A percentile compares a stretch with the other conserved stretches of the same genome.
phyloP scores from a whole-genome alignment of 1,140 invertebrate species.

The Drosophila oshimai region DNA sequence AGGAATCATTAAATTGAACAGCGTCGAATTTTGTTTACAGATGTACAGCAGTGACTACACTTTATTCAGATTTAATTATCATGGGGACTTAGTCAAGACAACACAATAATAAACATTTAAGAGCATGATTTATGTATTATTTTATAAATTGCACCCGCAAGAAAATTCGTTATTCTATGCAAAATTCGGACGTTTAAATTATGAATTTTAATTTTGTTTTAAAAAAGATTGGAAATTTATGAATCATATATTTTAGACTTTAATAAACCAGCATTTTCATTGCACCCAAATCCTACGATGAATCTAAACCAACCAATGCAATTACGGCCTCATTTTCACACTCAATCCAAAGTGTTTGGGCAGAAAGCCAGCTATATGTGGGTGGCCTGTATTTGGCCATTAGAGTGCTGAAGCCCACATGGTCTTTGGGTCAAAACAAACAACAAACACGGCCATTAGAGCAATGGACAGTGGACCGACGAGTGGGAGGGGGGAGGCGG shows the following conservation, averaged over 20 bases:
- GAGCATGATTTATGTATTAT: too few species aligned
- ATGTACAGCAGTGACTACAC: not conserved
- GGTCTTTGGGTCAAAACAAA: slow-evolving; percentile 61
- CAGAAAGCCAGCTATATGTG: slow-evolving; percentile 43
- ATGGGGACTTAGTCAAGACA: too few species aligned
- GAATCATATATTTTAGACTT: not conserved
- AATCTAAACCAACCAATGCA: slow-evolving; percentile 39
- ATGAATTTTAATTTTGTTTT: not conserved
- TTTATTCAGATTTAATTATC: not conserved
- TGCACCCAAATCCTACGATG: not conserved
- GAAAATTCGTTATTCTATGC: too few species aligned
- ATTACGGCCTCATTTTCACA: slow-evolving; percentile 55
- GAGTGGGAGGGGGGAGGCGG: not conserved
- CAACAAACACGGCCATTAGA: slow-evolving; percentile 60
- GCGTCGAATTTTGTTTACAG: too few species aligned
- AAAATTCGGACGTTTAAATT: too few species aligned
- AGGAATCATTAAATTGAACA: not conserved
- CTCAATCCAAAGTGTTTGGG: slow-evolving; percentile 22
- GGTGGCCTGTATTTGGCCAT: slow-evolving; percentile 5
- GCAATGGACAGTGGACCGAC: slow-evolving; percentile 15
- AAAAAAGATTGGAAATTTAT: not conserved
- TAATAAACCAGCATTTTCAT: not conserved
- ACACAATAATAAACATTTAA: too few species aligned
- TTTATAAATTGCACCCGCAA: too few species aligned
- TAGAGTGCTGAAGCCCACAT: slow-evolving; percentile 48